A percentile compares a stretch with the other conserved stretches of the same genome.
These are phyloP conservation scores for Acrossocheilus fasciatus DNA, from an alignment of 2,797 vertebrate genomes.

Conservation along the genomic window DNA sequence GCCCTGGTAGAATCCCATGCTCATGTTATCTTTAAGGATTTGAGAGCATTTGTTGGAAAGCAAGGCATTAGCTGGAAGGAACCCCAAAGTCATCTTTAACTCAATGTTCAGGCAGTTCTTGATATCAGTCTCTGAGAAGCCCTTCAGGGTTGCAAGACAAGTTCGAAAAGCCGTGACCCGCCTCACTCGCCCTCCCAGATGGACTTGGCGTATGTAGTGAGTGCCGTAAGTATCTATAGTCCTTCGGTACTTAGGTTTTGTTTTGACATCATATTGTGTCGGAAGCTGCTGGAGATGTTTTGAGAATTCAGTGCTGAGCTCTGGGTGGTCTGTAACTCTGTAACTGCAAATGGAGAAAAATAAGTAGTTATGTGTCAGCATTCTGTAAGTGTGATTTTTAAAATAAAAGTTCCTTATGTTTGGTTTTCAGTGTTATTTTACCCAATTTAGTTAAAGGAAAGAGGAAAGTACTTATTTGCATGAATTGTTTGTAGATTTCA, in stretches of 20 bases:
- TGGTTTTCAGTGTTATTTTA: neutral
- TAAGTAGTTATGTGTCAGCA: neutral
- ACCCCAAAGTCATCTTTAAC: slow-evolving; percentile 76
- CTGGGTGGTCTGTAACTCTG: slow-evolving; percentile 78
- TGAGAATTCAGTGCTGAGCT: slow-evolving; percentile 80
- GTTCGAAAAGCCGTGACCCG: slow-evolving; percentile 85
- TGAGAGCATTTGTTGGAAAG: slow-evolving; percentile 71
- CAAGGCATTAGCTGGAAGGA: slow-evolving; percentile 63
- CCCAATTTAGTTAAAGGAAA: neutral
- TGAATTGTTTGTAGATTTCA: too few relatives aligned
- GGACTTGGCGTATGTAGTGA: slow-evolving; percentile 84
- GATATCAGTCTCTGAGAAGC: slow-evolving; percentile 78
- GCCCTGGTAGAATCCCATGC: slow-evolving; percentile 82
- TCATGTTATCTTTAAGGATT: slow-evolving; percentile 81
- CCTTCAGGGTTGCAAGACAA: slow-evolving; percentile 81
- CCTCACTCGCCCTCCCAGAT: slow-evolving; percentile 82
- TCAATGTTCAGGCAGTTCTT: slow-evolving; percentile 83
- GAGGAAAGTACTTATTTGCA: too few relatives aligned
- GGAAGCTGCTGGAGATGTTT: slow-evolving; percentile 79
- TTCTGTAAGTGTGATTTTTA: neutral
- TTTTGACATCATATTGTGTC: slow-evolving; percentile 64
- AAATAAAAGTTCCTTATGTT: neutral
- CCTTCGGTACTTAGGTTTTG: slow-evolving; percentile 72
- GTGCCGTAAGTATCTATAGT: slow-evolving; percentile 87
- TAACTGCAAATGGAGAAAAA: slow-evolving; percentile 74